Evolutionary conservation across 2,888 invertebrate species (phyloP), one percentile per base, ranked within the genome.

Genomic region (Zygaena filipendulae): DNA sequence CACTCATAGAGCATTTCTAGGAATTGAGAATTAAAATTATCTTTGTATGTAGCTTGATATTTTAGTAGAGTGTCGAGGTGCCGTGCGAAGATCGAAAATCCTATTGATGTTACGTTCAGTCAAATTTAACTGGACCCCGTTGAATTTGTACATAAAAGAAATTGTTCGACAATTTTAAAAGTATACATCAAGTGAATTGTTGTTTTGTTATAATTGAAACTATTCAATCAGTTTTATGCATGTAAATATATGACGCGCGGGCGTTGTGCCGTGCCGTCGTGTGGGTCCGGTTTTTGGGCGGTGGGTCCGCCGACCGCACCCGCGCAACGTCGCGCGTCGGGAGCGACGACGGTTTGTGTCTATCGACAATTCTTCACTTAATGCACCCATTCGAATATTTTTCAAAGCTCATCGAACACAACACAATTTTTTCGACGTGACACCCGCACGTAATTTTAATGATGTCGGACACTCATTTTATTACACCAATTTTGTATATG

Each of bases 131-230:
- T 60, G 70, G 56, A 58, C 59, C n/a, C 61, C 54, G 50, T 64
- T 62, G 45, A 52, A 61, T 53, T 58, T 70, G 72, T 74, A 70
- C 69, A 72, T 71, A 69, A 42, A 32, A 24, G 48, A 52, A 49
- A 60, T n/a, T 64, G 68, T 68, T 63, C 70, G 58, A 57, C 52
- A 55, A 52, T 71, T 72, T 71, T 66, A 68, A 16, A 72, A 44
- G 49, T 67, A 61, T 59, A 64, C 54, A 57, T 60, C 49, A 49
- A 48, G 46, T 47, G 36, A 40, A 60, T 59, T 53, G 63, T 69
- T 68, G 61, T 67, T 71, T 70, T 66, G 69, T 72, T 74, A 67
- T n/a, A n/a, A n/a, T 67, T 59, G 70, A 71, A 59, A 62, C 56
- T 57, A 63, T 64, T 70, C 71, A 52, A 63, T 40, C n/a, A n/a